Evolutionary conservation across 2,888 invertebrate genomes (phyloP), one percentile per base, ranked within the genome.

Genomic region (Eristalis intricaria): DNA sequence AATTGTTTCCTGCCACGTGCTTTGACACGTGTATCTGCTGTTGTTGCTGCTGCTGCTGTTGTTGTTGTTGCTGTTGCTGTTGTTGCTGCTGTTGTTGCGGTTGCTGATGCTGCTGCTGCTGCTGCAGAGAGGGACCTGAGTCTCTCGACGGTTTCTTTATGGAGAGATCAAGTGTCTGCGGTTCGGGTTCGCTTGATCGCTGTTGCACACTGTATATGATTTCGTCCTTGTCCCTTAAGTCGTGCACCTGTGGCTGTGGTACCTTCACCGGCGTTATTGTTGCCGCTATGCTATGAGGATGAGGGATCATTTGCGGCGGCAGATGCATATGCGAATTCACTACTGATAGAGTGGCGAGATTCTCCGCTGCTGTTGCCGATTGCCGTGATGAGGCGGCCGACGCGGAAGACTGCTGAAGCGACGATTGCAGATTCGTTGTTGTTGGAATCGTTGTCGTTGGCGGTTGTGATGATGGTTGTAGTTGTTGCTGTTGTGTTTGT

Each of bases 121-220:
- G 84, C n/a, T 79, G 92, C 90, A 92, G 91, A 4, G 92, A 92
- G 11, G 90, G 93, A 91, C 82, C 89, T 90, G 78, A 94, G 93
- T 89, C 95, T 92, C 93, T 91, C 4, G 91, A 90, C 2, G 96
- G 95, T 89, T 96, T 96, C 92, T 96, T 97, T 78, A 97, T 95
- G 90, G 96, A 96, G 88, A 97, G 93, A 91, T 97, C 97, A 0
- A 97, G 93, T 0, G 96, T 96, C 85, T 95, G 94, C 2, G 95
- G 95, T 90, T 95, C 95, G 0, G 94, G 94, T 40, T 95, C 94
- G n/a, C 94, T 94, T 89, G 94, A 93, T 89, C 90, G 89, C 61
- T 87, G 89, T 40, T 88, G 90, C 0, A 91, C 90, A 65, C 90
- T 91, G 83, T 92, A 92, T 5, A 92, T 92, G 15, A 92, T 91